A percentile compares a stretch with the other conserved stretches of the same genome.
These are phyloP conservation scores for Catagonus wagneri DNA, from an alignment of 2,113 vertebrate genomes.

Conservation along the genomic window DNA sequence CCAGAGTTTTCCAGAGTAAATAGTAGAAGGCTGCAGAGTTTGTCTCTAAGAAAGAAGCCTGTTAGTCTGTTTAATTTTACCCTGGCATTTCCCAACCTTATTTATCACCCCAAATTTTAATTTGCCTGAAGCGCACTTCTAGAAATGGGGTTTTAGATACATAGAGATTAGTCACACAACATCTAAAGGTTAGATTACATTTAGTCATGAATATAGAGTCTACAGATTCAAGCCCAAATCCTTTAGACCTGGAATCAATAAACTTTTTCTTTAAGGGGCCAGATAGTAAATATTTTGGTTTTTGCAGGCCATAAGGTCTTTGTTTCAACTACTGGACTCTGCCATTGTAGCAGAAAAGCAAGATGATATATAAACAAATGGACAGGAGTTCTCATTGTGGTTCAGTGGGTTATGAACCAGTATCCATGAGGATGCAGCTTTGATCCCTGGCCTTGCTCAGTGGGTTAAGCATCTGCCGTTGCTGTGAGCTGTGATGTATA, in stretches of 20 bases:
- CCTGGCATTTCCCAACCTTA: neutral
- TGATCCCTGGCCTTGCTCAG: too few species aligned
- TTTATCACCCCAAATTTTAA: neutral
- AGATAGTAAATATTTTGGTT: constrained; percentile 9
- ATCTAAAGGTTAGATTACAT: neutral
- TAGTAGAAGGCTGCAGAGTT: neutral
- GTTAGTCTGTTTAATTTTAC: constrained; percentile 51
- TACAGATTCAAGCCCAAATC: neutral
- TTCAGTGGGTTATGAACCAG: too few species aligned
- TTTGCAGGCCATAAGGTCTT: neutral
- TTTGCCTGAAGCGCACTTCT: neutral
- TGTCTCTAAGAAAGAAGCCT: constrained; percentile 36
- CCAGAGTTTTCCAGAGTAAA: neutral
- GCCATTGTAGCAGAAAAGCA: neutral
- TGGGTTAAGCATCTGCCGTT: too few species aligned
- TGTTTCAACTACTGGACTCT: neutral
- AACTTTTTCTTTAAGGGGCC: neutral
- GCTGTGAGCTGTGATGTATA: too few species aligned
- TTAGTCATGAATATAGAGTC: neutral
- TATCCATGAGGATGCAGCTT: too few species aligned
- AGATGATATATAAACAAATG: neutral
- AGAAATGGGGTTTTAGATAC: constrained; percentile 35
- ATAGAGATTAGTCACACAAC: neutral
- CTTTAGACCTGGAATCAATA: neutral
- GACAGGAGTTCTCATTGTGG: too few species aligned